Evolutionary conservation across 2,113 vertebrate species (phyloP).

Genomic region (Morone saxatilis): DNA sequence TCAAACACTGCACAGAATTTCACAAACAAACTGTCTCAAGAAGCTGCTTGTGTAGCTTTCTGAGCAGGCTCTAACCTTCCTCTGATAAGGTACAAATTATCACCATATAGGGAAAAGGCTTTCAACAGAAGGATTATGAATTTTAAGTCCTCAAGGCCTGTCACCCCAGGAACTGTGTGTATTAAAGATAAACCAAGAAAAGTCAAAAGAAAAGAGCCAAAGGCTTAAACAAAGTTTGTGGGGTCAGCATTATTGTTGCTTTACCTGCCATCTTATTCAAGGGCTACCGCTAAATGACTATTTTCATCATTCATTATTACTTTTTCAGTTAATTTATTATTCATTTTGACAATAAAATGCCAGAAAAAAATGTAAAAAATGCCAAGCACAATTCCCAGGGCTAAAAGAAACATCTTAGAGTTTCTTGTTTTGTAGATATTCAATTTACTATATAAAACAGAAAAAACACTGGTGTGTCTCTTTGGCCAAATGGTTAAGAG

Average conservation of each 20-base stretch:
- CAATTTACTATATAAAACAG: neutral
- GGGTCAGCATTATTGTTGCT: constrained; percentile 6
- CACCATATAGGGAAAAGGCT: neutral
- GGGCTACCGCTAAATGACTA: neutral
- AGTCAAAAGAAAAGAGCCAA: neutral
- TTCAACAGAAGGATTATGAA: constrained; percentile 16
- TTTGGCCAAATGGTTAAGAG: neutral
- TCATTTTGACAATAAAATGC: neutral
- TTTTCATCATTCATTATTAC: neutral
- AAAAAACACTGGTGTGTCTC: neutral
- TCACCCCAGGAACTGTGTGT: constrained; percentile 11
- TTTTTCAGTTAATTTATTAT: neutral
- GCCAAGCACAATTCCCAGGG: neutral
- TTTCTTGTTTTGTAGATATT: neutral
- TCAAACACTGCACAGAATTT: constrained; percentile 22
- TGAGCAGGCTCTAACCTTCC: constrained; percentile 8
- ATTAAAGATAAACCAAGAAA: constrained; percentile 28
- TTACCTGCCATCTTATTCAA: constrained; percentile 2
- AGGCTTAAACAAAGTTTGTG: constrained; percentile 15
- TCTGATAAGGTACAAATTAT: constrained; percentile 13
- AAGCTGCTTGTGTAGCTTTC: constrained; percentile 20
- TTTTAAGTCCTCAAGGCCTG: constrained; percentile 24
- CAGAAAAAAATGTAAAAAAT: neutral
- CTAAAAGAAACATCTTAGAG: neutral
- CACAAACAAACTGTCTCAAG: constrained; percentile 28